These are phyloP conservation scores for Druceiella hillmani DNA, from an alignment of 2,888 invertebrate genomes.

Conservation along the genomic window DNA sequence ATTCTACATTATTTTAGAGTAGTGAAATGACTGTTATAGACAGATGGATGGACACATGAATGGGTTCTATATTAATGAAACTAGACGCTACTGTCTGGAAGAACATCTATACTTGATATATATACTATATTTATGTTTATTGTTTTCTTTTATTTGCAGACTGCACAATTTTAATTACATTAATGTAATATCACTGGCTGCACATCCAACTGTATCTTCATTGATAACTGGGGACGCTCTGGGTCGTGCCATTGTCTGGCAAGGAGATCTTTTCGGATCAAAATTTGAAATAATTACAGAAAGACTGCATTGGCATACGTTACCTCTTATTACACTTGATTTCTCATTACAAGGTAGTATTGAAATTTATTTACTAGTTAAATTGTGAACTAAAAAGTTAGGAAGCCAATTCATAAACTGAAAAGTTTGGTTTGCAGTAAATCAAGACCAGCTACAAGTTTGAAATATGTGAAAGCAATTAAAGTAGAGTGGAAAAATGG, in stretches of 20 bases:
- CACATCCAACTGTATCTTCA: conserved; percentile 34
- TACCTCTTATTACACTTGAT: conserved; percentile 38
- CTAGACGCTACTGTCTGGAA: too few species aligned
- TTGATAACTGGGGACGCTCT: conserved; percentile 40
- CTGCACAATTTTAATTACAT: conserved; percentile 33
- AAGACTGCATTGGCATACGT: conserved; percentile 43
- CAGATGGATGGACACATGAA: too few species aligned
- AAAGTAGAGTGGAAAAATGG: too few species aligned
- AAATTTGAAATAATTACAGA: conserved; percentile 34
- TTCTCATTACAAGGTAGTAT: conserved; percentile 38
- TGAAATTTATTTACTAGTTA: neutral
- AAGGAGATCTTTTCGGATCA: conserved; percentile 36
- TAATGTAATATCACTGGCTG: conserved; percentile 36
- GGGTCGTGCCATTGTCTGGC: conserved; percentile 35
- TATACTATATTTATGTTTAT: conserved; percentile 28
- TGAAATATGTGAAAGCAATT: too few species aligned
- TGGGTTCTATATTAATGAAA: too few species aligned
- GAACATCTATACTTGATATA: too few species aligned
- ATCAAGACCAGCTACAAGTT: too few species aligned
- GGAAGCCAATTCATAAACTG: too few species aligned
- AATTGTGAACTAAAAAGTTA: too few species aligned
- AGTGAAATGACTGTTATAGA: too few species aligned
- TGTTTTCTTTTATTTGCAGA: conserved; percentile 30
- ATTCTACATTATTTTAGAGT: too few species aligned
- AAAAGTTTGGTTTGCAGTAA: too few species aligned